phyloP scores from a whole-genome alignment of 2,113 vertebrate species.

The Pteropus alecto region DNA sequence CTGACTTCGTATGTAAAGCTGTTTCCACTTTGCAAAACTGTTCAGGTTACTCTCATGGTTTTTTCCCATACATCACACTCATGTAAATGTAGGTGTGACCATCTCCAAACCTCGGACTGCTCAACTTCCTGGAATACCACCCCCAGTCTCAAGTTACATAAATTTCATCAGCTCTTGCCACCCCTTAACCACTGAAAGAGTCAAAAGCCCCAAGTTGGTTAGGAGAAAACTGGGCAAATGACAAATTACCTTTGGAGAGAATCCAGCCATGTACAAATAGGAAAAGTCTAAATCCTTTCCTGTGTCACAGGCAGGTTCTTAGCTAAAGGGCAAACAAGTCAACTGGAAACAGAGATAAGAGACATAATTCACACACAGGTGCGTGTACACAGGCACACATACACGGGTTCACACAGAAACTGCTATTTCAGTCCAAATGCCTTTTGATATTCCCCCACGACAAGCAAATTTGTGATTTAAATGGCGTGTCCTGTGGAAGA shows the following conservation, averaged over 20 bases:
- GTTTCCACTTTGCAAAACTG: neutral
- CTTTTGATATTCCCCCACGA: neutral
- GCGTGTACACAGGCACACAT: too few relatives aligned
- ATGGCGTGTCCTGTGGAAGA: neutral
- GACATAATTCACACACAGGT: neutral
- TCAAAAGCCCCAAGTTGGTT: neutral
- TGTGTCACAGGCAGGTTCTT: neutral
- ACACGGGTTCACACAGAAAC: neutral
- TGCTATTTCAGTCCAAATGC: neutral
- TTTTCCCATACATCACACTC: neutral
- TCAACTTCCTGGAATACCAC: neutral
- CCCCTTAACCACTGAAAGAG: neutral
- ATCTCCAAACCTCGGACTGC: neutral
- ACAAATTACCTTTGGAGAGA: neutral
- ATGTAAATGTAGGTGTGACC: neutral
- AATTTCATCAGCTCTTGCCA: neutral
- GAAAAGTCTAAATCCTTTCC: neutral
- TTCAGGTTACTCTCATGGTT: neutral
- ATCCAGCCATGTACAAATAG: neutral
- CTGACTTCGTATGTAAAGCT: neutral
- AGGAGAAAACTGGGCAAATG: neutral
- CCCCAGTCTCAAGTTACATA: neutral
- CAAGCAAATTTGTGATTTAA: neutral
- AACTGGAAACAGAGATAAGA: neutral
- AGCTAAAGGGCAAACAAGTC: neutral